These are phyloP conservation scores for Stegodyphus mimosarum DNA, from an alignment of 1,140 invertebrate species.

Conservation along the genomic window DNA sequence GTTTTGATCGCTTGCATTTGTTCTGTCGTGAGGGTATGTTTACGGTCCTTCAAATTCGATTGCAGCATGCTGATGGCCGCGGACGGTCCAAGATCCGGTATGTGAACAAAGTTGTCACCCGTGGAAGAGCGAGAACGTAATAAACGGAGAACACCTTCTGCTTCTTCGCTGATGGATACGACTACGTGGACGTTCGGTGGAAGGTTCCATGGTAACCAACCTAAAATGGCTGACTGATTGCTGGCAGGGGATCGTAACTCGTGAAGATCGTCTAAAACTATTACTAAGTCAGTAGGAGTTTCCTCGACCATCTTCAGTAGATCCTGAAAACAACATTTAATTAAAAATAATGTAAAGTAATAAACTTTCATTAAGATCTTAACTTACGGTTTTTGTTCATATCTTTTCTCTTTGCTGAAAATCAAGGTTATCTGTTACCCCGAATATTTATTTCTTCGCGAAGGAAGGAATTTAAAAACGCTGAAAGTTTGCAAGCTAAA, in stretches of 20 bases:
- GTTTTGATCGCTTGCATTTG: slow-evolving; percentile 49
- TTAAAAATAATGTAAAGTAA: not conserved
- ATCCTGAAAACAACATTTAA: slow-evolving; percentile 70
- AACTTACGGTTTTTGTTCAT: too few species aligned
- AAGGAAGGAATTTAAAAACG: too few species aligned
- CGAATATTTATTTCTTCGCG: too few species aligned
- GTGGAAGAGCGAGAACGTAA: slow-evolving; percentile 30
- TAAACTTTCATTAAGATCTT: too few species aligned
- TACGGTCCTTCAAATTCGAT: slow-evolving; percentile 58
- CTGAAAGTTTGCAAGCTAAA: too few species aligned
- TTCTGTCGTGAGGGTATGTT: slow-evolving; percentile 33
- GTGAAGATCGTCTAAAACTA: slow-evolving; percentile 84
- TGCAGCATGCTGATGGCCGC: slow-evolving; percentile 54
- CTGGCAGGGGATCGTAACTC: slow-evolving; percentile 82
- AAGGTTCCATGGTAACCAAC: slow-evolving; percentile 81
- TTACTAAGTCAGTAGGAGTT: slow-evolving; percentile 72
- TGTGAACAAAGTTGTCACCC: slow-evolving; percentile 47
- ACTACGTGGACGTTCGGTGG: slow-evolving; percentile 82
- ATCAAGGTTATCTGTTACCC: too few species aligned
- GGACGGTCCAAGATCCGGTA: slow-evolving; percentile 1
- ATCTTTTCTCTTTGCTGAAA: too few species aligned
- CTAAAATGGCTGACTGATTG: slow-evolving; percentile 75
- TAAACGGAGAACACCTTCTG: slow-evolving; percentile 56
- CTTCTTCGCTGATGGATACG: slow-evolving; percentile 66
- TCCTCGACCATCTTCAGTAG: slow-evolving; percentile 63